These are phyloP conservation scores for Lemur catta DNA, from an alignment of 2,797 vertebrate genomes.

Conservation along the genomic window DNA sequence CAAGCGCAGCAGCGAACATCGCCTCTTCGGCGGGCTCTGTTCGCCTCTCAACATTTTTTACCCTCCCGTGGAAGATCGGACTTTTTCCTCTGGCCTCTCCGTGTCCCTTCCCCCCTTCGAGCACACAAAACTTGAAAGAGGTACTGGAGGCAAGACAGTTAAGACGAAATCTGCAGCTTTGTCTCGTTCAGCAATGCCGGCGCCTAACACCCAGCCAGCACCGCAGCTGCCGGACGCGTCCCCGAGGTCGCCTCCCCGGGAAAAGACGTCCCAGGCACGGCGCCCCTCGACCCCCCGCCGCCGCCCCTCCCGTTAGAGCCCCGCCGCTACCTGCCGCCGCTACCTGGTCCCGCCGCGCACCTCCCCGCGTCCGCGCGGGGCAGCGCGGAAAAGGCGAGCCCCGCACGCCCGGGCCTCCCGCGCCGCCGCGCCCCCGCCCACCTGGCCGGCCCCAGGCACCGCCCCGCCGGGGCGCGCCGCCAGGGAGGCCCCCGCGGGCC, in stretches of 20 bases:
- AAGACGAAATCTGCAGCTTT: neutral
- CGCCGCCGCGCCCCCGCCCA: neutral
- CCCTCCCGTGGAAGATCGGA: neutral
- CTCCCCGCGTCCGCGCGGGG: neutral
- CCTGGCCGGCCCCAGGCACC: conserved; percentile 61
- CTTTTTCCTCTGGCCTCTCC: neutral
- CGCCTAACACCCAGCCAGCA: neutral
- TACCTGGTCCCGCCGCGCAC: neutral
- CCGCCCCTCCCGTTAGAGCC: neutral
- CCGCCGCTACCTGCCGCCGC: fast-evolving
- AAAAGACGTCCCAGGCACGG: neutral
- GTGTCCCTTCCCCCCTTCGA: neutral
- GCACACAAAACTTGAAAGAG: neutral
- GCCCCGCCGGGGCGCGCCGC: conserved; percentile 31
- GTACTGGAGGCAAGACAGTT: neutral
- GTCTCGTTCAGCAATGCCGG: neutral
- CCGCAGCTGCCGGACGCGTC: neutral
- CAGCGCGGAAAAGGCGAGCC: neutral
- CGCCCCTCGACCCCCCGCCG: neutral
- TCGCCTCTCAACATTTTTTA: neutral
- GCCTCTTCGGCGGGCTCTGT: fast-evolving
- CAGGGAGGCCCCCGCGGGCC: neutral
- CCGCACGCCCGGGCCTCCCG: neutral
- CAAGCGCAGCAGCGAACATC: neutral
- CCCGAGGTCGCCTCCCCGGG: neutral